These are phyloP conservation scores for Cheilosia variabilis DNA, from an alignment of 2,888 invertebrate genomes.

Conservation along the genomic window DNA sequence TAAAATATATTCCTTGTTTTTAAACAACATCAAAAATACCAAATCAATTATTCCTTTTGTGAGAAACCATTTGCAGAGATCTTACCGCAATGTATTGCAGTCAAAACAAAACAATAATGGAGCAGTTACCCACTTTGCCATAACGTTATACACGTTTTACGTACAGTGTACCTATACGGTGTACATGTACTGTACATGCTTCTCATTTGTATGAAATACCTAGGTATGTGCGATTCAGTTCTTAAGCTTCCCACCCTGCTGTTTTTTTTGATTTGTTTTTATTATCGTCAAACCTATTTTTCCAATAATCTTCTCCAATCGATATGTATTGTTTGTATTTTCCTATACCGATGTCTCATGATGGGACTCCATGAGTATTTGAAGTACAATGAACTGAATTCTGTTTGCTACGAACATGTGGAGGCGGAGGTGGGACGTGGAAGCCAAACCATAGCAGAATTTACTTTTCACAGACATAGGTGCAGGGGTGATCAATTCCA, in stretches of 20 bases:
- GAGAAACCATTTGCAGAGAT: slow-evolving; percentile 17
- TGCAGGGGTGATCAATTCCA: slow-evolving; percentile 10
- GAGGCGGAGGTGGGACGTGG: slow-evolving; percentile 20
- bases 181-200: too few relatives aligned
- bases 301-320: slow-evolving; percentile 52
- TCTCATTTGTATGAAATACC: neutral
- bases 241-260: slow-evolving; percentile 52
- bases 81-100: slow-evolving; percentile 10
- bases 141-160: too few relatives aligned
- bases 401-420: neutral
- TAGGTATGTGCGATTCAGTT: slow-evolving; percentile 21
- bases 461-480: slow-evolving; percentile 23
- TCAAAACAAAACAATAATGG: slow-evolving; percentile 28
- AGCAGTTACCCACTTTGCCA: neutral
- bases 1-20: slow-evolving; percentile 19
- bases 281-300: slow-evolving; percentile 50
- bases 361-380: slow-evolving; percentile 9
- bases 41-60: slow-evolving; percentile 24
- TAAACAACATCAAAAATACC: slow-evolving; percentile 6
- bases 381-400: slow-evolving; percentile 56
- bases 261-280: slow-evolving; percentile 48
- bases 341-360: slow-evolving; percentile 3
- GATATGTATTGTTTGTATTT: slow-evolving; percentile 28
- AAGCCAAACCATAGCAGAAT: slow-evolving; percentile 41
- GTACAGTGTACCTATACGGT: neutral